phyloP scores from a whole-genome alignment of 1,140 invertebrate species.

The Camponotus floridanus region DNA sequence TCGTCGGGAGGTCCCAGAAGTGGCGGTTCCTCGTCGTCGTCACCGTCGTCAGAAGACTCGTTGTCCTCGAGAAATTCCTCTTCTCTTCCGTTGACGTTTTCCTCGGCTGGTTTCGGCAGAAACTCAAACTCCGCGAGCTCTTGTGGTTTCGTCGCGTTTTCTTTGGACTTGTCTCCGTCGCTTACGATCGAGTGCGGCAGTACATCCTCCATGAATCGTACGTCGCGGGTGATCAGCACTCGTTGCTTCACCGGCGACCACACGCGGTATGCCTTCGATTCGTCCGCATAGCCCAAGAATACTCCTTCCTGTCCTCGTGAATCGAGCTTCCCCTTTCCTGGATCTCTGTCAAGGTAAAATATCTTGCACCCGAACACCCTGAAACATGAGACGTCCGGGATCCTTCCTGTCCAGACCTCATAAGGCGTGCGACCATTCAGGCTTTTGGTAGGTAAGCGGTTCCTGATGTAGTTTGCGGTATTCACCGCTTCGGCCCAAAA shows the following conservation, averaged over 20 bases:
- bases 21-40: too few relatives aligned
- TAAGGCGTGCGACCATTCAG: too few relatives aligned
- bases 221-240: background rate
- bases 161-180: background rate
- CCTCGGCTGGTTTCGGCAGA: too few relatives aligned
- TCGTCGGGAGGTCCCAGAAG: too few relatives aligned
- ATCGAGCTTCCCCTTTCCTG: background rate
- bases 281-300: conserved; percentile 25
- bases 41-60: too few relatives aligned
- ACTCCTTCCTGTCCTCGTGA: background rate
- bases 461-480: conserved; percentile 16
- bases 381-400: background rate
- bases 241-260: background rate
- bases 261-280: conserved; percentile 25
- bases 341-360: background rate
- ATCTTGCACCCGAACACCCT: conserved; percentile 15
- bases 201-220: background rate
- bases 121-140: too few relatives aligned
- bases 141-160: background rate
- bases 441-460: too few relatives aligned
- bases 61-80: too few relatives aligned
- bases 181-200: too few relatives aligned
- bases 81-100: too few relatives aligned
- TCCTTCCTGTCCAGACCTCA: conserved; percentile 2
- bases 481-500: conserved; percentile 29